These are phyloP conservation scores for Pongo abelii DNA, from an alignment of 2,113 vertebrate genomes.

Conservation along the genomic window DNA sequence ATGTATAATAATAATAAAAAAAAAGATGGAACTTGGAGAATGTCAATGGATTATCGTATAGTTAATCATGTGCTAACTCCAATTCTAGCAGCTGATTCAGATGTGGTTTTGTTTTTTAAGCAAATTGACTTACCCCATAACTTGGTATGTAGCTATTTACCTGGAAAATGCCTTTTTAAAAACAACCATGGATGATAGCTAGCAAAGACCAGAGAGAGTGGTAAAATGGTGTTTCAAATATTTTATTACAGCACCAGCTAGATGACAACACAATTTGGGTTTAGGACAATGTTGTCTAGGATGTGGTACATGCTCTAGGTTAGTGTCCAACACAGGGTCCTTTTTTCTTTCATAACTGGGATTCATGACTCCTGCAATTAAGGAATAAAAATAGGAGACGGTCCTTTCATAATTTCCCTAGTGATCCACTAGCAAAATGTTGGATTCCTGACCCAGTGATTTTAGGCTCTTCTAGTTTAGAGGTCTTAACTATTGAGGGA, in stretches of 20 bases:
- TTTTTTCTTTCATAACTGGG: neutral
- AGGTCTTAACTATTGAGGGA: neutral
- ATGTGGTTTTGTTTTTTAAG: neutral
- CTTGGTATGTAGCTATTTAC: neutral
- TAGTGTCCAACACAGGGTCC: neutral
- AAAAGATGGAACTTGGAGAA: neutral
- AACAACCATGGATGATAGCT: neutral
- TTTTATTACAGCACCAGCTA: neutral
- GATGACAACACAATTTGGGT: neutral
- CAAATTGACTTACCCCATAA: neutral
- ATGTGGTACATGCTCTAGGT: neutral
- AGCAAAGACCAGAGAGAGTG: neutral
- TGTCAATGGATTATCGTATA: neutral
- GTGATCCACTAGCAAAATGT: neutral
- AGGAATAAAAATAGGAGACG: neutral
- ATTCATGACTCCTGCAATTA: neutral
- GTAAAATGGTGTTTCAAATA: neutral
- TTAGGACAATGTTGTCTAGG: neutral
- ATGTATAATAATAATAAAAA: too few relatives aligned
- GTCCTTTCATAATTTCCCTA: neutral
- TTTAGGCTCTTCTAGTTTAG: neutral
- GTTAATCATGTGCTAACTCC: neutral
- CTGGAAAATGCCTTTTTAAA: neutral
- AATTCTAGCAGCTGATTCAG: neutral
- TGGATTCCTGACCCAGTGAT: neutral